Base-by-base conservation (phyloP, 2,797 vertebrate genomes). In the Pangasius macronema region DNA sequence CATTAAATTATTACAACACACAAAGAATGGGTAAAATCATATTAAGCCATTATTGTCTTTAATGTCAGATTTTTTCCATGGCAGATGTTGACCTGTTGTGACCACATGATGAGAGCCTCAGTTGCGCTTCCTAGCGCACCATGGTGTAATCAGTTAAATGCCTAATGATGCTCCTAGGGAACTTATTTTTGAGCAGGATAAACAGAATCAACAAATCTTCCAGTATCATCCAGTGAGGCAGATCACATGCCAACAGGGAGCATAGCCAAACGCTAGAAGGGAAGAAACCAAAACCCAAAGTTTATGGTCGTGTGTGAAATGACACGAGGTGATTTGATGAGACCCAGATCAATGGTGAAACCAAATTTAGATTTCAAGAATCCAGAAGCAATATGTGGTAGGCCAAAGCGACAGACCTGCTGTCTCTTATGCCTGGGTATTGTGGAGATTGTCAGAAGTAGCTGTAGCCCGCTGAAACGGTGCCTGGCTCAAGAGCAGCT, bases 291-390 rank as follows among this genome's bases (percentile, higher is more conserved):
- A 83, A 51, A 80, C 70, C 63, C 53, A 63, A 49, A 77, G 80
- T 77, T 86, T 36, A 79, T 30, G 4, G 53, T 53, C 59, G 86
- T 63, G 75, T 79, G 49, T 79, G 51, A 83, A 68, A 42, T 82
- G 70, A 42, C 24, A 86, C n/a, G n/a, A 83, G 51, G 53, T 39
- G 55, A 83, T 77, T 59, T 57, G 57, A 88, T 76, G 49, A 83
- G 20, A 30, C 42, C 16, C 11, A 63, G 81, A 55, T 42, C 63
- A 86, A 59, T 72, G 36, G 14, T 68, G 51, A 77, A 83, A 65
- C 80, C 72, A 84, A 84, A 79, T 36, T n/a, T 83, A 30, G 70
- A 39, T 79, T 63, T 86, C 22, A 77, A 51, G 22, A 42, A 63
- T 27, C 39, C 51, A 86, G 61, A 51, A 79, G 72, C 72, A 82